These are phyloP conservation scores for Cephalopterus ornatus DNA, from an alignment of 2,113 vertebrate species.

Conservation along the genomic window DNA sequence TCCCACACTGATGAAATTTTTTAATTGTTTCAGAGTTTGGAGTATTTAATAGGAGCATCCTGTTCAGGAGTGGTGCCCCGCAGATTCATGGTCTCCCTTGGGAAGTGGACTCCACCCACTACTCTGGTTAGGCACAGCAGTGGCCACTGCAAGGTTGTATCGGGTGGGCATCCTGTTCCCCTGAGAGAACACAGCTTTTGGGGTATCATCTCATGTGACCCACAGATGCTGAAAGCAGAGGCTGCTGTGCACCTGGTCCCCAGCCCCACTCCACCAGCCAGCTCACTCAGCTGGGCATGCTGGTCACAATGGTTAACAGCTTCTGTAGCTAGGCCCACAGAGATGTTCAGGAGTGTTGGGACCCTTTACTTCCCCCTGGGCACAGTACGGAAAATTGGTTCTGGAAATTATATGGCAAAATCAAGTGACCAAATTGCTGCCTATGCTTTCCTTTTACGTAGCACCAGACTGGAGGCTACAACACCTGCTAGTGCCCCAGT, in stretches of 20 bases:
- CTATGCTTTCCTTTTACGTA: not conserved
- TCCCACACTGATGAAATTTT: not conserved
- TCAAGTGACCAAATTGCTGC: not conserved
- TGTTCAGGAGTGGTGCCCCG: fast-evolving
- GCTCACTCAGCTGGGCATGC: fast-evolving
- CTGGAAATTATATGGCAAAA: not conserved
- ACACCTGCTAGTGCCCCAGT: not conserved
- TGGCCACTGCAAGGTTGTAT: fast-evolving
- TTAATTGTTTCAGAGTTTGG: not conserved
- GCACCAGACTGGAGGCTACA: not conserved
- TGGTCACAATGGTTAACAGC: not conserved
- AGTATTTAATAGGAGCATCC: not conserved
- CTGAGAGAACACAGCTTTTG: not conserved
- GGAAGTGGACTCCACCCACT: fast-evolving
- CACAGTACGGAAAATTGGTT: not conserved
- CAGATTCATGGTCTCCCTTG: fast-evolving
- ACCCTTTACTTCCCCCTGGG: not conserved
- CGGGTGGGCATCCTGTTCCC: fast-evolving
- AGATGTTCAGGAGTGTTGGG: not conserved
- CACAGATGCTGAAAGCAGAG: fast-evolving
- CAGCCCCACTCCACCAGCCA: fast-evolving
- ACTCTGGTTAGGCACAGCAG: not conserved
- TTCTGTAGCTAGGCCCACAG: not conserved
- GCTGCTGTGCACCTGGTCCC: too few species aligned
- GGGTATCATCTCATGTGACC: too few species aligned